Conservation (phyloP, 30 jellyfish, hydroid and myxozoan genomes). For the Aurelia sp. region DNA sequence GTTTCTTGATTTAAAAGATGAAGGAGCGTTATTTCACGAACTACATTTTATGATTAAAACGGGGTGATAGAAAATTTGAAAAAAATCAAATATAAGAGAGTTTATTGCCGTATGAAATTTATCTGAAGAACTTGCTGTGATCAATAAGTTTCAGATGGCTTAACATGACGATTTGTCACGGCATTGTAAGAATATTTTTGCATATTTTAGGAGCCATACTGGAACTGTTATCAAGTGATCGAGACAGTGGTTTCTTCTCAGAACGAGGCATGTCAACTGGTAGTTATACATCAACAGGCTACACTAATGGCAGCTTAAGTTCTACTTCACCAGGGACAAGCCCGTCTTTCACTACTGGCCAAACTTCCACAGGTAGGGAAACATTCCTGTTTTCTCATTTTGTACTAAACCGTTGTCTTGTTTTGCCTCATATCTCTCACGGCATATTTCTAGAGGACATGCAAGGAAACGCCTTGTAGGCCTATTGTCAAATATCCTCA, state of each 20-base stretch:
- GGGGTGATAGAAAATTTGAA: no score
- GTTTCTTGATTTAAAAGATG: no score
- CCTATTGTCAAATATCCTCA: no score
- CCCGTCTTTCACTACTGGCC: conserved; percentile 55
- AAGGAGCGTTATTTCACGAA: no score
- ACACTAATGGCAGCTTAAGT: conserved; percentile 44
- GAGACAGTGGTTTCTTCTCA: conserved; percentile 43
- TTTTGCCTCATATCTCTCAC: background rate
- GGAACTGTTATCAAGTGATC: conserved; percentile 45
- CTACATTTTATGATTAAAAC: no score
- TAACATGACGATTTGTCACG: no score
- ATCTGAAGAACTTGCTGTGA: no score
- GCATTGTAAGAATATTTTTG: no score
- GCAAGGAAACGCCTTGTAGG: no score
- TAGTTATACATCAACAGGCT: conserved; percentile 51
- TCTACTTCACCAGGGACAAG: conserved; percentile 72
- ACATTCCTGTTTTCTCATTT: background rate
- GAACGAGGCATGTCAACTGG: conserved; percentile 64
- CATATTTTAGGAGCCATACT: conserved; percentile 42
- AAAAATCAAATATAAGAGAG: no score
- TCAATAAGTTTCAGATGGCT: no score
- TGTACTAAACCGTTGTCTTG: background rate
- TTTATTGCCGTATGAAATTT: no score
- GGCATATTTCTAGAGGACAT: background rate
- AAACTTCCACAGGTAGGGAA: conserved; percentile 30